A percentile compares a stretch with the other conserved stretches of the same genome.
phyloP scores from a whole-genome alignment of 2,113 vertebrate genomes.

The Muscicapa adusta region DNA sequence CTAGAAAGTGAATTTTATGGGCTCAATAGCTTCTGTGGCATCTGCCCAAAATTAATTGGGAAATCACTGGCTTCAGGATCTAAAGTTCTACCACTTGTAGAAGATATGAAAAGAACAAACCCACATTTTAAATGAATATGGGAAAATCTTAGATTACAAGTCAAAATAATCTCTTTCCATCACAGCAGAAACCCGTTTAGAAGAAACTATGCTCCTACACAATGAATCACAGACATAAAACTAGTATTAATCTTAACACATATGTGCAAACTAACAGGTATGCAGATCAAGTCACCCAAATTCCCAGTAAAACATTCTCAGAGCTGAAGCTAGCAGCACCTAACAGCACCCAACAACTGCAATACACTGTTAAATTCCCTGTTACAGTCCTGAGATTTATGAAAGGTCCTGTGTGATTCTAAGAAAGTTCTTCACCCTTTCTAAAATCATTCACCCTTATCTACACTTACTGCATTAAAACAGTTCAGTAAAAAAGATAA shows the following conservation, averaged over 20 bases:
- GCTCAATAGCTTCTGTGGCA: neutral
- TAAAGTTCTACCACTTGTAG: neutral
- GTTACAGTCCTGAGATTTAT: neutral
- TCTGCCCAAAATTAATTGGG: neutral
- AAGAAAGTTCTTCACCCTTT: neutral
- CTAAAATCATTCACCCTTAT: neutral
- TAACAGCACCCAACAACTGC: neutral
- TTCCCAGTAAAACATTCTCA: neutral
- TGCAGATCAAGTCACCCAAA: neutral
- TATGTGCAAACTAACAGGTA: neutral
- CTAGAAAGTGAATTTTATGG: neutral
- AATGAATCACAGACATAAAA: neutral
- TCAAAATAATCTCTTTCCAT: neutral
- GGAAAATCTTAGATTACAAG: neutral
- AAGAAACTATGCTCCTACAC: neutral
- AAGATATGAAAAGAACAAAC: neutral
- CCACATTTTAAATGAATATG: neutral
- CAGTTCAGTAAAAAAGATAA: neutral
- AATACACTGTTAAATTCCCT: neutral
- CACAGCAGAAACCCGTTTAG: neutral
- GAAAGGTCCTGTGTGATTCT: neutral
- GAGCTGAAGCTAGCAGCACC: neutral
- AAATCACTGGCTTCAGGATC: neutral
- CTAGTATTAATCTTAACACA: neutral
- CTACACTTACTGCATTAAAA: neutral